These are phyloP conservation scores for Dolichoris vasculosae DNA, from an alignment of 1,140 invertebrate genomes.

Conservation along the genomic window DNA sequence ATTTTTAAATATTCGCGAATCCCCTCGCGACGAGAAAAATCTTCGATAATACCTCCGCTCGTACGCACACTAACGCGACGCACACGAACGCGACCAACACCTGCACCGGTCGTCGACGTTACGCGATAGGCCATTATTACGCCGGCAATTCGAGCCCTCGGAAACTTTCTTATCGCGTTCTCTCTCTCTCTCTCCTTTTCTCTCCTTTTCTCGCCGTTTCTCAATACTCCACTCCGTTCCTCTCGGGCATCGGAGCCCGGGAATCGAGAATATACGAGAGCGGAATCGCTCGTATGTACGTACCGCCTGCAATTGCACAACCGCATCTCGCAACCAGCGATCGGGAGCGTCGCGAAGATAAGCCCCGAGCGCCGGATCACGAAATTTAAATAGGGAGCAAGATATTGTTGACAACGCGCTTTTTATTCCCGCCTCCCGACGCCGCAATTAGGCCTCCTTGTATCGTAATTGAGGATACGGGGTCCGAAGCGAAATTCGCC, in stretches of 20 bases:
- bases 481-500: no score
- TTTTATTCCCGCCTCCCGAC: background rate
- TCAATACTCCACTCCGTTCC: background rate
- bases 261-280: no score
- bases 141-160: background rate
- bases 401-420: background rate
- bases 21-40: background rate
- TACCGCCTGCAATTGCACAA: background rate
- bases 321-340: background rate
- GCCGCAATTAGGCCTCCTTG: no score
- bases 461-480: no score
- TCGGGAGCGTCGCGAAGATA: slow-evolving; percentile 6
- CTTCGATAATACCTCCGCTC: background rate
- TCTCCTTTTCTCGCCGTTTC: background rate
- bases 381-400: background rate
- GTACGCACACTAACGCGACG: background rate
- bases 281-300: background rate
- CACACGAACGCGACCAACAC: slow-evolving; percentile 18
- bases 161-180: slow-evolving; percentile 15
- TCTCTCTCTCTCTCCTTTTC: background rate
- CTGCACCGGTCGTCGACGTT: background rate
- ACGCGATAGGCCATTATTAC: slow-evolving; percentile 17
- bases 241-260: background rate
- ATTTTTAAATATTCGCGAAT: background rate
- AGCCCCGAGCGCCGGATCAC: background rate